Base-by-base conservation (phyloP, 2,797 vertebrate genomes). In the Cuculus canorus region DNA sequence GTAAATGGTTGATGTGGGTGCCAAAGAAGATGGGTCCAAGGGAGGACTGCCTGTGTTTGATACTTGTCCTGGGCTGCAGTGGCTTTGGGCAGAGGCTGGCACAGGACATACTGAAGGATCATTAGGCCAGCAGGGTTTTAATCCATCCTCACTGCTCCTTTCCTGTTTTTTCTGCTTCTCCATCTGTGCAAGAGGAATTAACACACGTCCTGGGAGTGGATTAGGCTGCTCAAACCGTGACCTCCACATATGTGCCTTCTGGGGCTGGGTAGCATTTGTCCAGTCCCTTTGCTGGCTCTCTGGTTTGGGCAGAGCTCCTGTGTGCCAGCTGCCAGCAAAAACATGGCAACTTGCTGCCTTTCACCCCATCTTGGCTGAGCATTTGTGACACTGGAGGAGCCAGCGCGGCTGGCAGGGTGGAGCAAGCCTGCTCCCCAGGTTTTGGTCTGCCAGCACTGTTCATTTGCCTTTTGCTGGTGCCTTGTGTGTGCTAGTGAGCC, bases 161-260 rank as follows among this genome's bases (percentile, higher is more conserved):
- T 82, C 57, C 69, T 95, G 80, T 83, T 94, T 86, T 92, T 86
- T 88, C 48, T 73, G 39, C 64, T 90, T 50, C 65, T 90, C 82
- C 76, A 75, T 95, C 91, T 95, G 89, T 93, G 73, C 54, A 33
- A 82, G 48, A 92, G 43, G 64, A 93, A 92, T 93, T 95, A 94
- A 76, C 1, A 0, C 70, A 69, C 83, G 45, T 95, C 82, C 54
- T 82, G 32, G 50, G 68, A 89, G 47, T 81, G 75, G 75, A 91
- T 95, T 92, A 92, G 72, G 32, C 79, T 59, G 75, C 68, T 94
- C 28, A 47, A 73, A 80, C 72, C 11, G 0, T 69, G 82, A 79
- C 54, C 68, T 48, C 43, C 52, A 52, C 50, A n/a, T 79, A 66
- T 73, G 25, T 64, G 71, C 80, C 80, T 95, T 54, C 52, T 76